phyloP scores from a whole-genome alignment of 1,140 invertebrate genomes.

The Brachionus manjavacas region DNA sequence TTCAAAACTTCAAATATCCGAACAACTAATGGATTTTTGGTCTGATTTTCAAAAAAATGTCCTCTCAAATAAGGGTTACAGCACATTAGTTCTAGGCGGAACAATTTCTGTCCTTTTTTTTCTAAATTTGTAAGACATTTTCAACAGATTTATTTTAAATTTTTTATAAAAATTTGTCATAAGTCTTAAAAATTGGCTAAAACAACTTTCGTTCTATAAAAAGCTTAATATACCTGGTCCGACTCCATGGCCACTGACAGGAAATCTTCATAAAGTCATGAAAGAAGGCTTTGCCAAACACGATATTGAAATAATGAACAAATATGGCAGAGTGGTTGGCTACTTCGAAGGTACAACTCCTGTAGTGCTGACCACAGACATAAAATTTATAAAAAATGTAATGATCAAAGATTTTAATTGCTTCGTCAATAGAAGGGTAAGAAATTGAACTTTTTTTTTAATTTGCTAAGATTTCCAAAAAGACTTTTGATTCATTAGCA shows the following conservation, averaged over 20 bases:
- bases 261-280: background rate
- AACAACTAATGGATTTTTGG: background rate
- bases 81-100: background rate
- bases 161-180: background rate
- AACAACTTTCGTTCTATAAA: background rate
- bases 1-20: background rate
- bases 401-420: constrained; percentile 45
- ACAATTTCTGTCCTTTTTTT: background rate
- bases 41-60: background rate
- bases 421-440: constrained; percentile 45
- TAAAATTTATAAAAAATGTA: constrained; percentile 45
- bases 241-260: background rate
- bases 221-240: constrained; percentile 32
- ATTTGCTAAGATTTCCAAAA: background rate
- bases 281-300: constrained; percentile 34
- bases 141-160: background rate
- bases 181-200: constrained; percentile 1
- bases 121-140: background rate
- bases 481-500: background rate
- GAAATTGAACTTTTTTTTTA: background rate
- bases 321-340: constrained; percentile 35
- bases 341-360: constrained; percentile 43
- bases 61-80: background rate
- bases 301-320: constrained; percentile 8
- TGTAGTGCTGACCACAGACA: constrained; percentile 43